A percentile compares a stretch with the other conserved stretches of the same genome.
phyloP scores from a whole-genome alignment of 2,888 invertebrate species.

The Isoperla grammatica region DNA sequence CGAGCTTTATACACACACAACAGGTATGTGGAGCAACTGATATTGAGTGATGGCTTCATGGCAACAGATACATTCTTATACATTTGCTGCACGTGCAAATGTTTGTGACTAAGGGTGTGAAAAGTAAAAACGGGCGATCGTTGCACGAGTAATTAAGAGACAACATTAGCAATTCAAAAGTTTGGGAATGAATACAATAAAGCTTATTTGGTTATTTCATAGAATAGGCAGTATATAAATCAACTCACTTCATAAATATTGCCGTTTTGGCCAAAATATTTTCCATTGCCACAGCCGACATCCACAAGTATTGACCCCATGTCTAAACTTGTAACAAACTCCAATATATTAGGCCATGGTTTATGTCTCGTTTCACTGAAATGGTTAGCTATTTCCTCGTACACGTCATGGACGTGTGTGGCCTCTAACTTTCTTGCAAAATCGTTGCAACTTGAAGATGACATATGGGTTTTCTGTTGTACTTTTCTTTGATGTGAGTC shows the following conservation, averaged over 20 bases:
- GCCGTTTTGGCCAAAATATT: conserved; percentile 69
- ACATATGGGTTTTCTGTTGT: conserved; percentile 25
- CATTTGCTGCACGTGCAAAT: no score
- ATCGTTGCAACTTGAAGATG: conserved; percentile 38
- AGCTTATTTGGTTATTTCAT: no score
- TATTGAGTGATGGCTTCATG: no score
- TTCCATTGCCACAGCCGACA: conserved; percentile 97
- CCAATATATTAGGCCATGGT: conserved; percentile 86
- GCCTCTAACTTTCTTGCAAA: conserved; percentile 63
- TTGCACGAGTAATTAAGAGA: no score
- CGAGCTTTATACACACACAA: no score
- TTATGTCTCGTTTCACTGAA: conserved; percentile 93
- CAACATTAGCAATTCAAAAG: no score
- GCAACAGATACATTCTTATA: no score
- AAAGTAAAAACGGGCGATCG: no score
- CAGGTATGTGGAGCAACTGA: no score
- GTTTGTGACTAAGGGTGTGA: no score
- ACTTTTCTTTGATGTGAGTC: conserved; percentile 48
- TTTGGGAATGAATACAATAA: no score
- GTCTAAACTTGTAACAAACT: conserved; percentile 65
- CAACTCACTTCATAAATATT: conserved; percentile 54
- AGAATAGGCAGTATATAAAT: no score
- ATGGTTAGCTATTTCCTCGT: conserved; percentile 89
- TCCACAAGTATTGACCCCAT: conserved; percentile 73
- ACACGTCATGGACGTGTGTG: conserved; percentile 78